Conservation (phyloP, 2,888 invertebrate genomes). For the Drosophila siamana region DNA sequence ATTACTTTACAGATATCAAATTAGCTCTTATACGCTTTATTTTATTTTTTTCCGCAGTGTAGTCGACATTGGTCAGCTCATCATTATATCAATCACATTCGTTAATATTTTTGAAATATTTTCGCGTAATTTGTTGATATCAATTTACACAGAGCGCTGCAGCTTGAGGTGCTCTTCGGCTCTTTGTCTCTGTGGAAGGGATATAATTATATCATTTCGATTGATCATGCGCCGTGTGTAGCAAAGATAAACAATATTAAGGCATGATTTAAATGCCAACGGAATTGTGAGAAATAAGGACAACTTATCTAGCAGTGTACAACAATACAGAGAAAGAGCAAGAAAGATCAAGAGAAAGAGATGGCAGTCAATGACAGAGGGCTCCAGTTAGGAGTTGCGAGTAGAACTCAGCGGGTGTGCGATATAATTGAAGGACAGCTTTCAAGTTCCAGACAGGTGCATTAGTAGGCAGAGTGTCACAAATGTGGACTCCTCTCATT, state of each 20-base stretch:
- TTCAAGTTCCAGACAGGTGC: slow-evolving; percentile 72
- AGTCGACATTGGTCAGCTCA: slow-evolving; percentile 62
- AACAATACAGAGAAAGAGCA: neutral
- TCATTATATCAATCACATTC: slow-evolving; percentile 81
- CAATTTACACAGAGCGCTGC: slow-evolving; percentile 72
- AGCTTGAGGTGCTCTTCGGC: neutral
- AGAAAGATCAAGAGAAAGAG: neutral
- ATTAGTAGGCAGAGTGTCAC: slow-evolving; percentile 36
- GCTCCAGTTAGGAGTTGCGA: slow-evolving; percentile 63
- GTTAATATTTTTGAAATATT: slow-evolving; percentile 80
- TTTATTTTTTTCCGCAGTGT: slow-evolving; percentile 48
- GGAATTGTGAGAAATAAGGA: slow-evolving; percentile 22
- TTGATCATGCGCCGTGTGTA: slow-evolving; percentile 73
- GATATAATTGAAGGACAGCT: slow-evolving; percentile 75
- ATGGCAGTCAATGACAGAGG: slow-evolving; percentile 23
- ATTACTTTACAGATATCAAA: neutral
- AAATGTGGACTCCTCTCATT: too few relatives aligned
- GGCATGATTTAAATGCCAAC: slow-evolving; percentile 55
- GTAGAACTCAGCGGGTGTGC: slow-evolving; percentile 77
- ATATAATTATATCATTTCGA: slow-evolving; percentile 82
- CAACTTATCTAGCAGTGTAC: slow-evolving; percentile 56
- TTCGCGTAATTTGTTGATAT: slow-evolving; percentile 82
- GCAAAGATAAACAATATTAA: slow-evolving; percentile 44
- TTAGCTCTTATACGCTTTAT: neutral
- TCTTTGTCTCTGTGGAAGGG: slow-evolving; percentile 7